phyloP scores from a whole-genome alignment of 1,140 invertebrate species.

The Drosophila virilis region DNA sequence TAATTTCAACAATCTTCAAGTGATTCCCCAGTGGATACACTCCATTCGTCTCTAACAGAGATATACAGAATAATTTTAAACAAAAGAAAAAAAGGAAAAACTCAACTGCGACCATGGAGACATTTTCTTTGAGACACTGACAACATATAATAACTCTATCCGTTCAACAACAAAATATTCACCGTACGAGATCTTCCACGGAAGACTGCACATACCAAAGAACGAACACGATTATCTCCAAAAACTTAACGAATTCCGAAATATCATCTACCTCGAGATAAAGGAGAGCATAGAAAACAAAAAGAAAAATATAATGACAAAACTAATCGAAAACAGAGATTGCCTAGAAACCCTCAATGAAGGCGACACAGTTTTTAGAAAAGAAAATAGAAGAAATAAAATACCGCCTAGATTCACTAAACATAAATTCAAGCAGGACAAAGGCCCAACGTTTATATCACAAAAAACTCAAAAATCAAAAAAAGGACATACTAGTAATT shows the following conservation, averaged over 20 bases:
- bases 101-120: too few relatives aligned
- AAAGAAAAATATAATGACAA: too few relatives aligned
- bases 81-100: too few relatives aligned
- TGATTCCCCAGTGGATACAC: background rate
- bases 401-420: background rate
- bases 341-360: too few relatives aligned
- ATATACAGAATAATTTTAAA: too few relatives aligned
- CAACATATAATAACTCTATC: too few relatives aligned
- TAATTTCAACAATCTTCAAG: constrained; percentile 10
- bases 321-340: too few relatives aligned
- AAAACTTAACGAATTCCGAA: too few relatives aligned
- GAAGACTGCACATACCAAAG: too few relatives aligned
- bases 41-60: background rate
- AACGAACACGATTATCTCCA: background rate
- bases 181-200: too few relatives aligned
- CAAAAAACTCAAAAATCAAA: background rate
- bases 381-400: background rate
- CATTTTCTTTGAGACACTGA: background rate
- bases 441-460: background rate
- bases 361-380: background rate
- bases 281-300: too few relatives aligned
- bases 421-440: background rate
- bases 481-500: background rate
- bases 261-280: too few relatives aligned
- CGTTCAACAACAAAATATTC: background rate